Conservation (phyloP, 1,140 invertebrate species). For the Panulirus ornatus region DNA sequence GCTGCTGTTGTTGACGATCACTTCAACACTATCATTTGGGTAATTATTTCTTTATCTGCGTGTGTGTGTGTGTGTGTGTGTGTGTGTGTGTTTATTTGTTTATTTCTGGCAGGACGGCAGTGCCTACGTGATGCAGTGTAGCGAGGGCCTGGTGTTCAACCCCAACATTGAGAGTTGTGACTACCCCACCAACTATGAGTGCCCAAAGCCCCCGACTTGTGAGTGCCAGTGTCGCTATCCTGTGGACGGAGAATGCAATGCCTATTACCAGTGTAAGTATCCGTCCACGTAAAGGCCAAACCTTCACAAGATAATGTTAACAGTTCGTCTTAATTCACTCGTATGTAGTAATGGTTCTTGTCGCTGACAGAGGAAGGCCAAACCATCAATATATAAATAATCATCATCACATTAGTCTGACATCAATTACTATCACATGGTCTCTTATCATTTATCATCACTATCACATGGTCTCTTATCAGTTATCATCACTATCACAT, state of each 20-base stretch:
- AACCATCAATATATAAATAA: not conserved
- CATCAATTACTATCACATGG: not conserved
- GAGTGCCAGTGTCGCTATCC: conserved; percentile 27
- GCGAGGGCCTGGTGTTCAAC: not conserved
- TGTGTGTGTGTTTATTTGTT: no score
- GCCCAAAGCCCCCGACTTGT: conserved; percentile 3
- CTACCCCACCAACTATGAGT: conserved; percentile 12
- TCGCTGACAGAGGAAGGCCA: not conserved
- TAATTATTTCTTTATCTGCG: no score
- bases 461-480: not conserved
- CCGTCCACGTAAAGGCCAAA: no score
- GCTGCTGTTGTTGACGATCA: no score
- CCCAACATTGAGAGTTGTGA: conserved; percentile 8
- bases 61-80: no score
- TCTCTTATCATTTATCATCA: not conserved
- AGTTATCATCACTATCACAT: not conserved
- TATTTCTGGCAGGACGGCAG: no score
- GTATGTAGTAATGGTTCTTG: not conserved
- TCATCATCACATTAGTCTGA: not conserved
- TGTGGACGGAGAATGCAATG: not conserved
- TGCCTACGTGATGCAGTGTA: not conserved
- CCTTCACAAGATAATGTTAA: no score
- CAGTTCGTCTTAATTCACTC: not conserved
- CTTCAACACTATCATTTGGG: no score
- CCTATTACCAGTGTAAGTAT: conserved; percentile 20